These are phyloP conservation scores for Neodiprion pinetum DNA, from an alignment of 1,140 invertebrate species.

Conservation along the genomic window DNA sequence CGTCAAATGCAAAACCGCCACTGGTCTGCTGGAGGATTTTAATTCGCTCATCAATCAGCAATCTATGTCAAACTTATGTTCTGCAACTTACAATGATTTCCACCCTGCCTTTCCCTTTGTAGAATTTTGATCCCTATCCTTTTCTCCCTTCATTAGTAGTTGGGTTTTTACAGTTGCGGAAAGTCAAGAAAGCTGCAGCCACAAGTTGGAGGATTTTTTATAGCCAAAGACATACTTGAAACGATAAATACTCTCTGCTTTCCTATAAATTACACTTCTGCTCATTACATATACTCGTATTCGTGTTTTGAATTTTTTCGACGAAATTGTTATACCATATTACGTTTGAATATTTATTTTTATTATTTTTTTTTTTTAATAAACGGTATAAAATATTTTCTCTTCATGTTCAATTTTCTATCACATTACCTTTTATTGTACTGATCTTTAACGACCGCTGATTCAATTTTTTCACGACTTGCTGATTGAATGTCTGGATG, in stretches of 20 bases:
- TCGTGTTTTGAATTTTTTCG: neutral
- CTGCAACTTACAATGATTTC: neutral
- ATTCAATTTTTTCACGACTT: constrained; percentile 19
- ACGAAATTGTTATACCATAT: neutral
- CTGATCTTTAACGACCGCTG: constrained; percentile 42
- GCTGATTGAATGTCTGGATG: constrained; percentile 27
- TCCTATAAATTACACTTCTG: too few species aligned
- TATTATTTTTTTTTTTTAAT: constrained; percentile 10
- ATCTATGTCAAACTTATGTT: neutral
- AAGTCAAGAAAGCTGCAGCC: neutral
- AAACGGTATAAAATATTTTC: constrained; percentile 27
- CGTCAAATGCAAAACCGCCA: too few species aligned
- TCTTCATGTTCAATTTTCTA: constrained; percentile 8
- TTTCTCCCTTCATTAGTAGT: neutral
- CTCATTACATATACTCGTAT: neutral
- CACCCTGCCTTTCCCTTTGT: neutral
- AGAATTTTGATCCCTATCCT: neutral
- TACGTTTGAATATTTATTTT: neutral
- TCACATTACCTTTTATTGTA: constrained; percentile 13
- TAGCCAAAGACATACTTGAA: neutral
- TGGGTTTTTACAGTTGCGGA: neutral
- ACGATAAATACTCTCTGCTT: too few species aligned
- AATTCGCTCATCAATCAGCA: neutral
- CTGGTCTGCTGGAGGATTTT: too few species aligned
- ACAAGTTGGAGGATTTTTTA: neutral